These are phyloP conservation scores for Oreochromis spilurus DNA, from an alignment of 2,113 vertebrate species.

Conservation along the genomic window DNA sequence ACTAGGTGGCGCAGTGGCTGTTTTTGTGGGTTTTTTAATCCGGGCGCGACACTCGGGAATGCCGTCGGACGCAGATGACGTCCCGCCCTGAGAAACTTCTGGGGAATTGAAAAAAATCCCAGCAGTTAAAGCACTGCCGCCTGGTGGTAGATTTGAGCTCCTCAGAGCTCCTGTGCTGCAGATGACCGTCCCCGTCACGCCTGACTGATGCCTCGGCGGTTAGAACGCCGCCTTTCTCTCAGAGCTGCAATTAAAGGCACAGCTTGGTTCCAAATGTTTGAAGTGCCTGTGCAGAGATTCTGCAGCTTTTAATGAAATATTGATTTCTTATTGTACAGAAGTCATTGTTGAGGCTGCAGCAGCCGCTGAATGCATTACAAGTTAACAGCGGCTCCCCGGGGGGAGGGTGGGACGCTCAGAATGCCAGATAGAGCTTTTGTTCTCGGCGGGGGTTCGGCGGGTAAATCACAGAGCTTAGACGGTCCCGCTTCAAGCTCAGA, in stretches of 20 bases:
- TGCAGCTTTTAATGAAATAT: constrained; percentile 49
- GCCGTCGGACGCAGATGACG: neutral
- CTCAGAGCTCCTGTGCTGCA: neutral
- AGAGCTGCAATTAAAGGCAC: neutral
- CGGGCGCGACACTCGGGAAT: fast-evolving
- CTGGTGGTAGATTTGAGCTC: neutral
- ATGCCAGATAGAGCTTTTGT: neutral
- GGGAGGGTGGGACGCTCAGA: neutral
- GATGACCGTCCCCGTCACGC: neutral
- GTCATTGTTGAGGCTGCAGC: neutral
- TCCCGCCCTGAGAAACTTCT: neutral
- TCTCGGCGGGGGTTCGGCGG: neutral
- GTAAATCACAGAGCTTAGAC: neutral
- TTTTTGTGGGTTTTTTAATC: neutral
- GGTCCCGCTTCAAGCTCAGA: neutral
- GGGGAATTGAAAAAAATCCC: neutral
- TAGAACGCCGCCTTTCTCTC: neutral
- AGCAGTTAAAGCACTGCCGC: neutral
- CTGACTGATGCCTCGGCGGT: neutral
- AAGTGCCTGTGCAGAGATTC: neutral
- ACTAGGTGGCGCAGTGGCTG: fast-evolving
- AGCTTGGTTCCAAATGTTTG: neutral
- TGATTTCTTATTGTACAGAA: constrained; percentile 32
- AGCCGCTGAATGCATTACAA: neutral
- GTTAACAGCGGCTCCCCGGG: neutral